Evolutionary conservation across 2,113 vertebrate genomes (phyloP).

Genomic region (Peromyscus maniculatus): DNA sequence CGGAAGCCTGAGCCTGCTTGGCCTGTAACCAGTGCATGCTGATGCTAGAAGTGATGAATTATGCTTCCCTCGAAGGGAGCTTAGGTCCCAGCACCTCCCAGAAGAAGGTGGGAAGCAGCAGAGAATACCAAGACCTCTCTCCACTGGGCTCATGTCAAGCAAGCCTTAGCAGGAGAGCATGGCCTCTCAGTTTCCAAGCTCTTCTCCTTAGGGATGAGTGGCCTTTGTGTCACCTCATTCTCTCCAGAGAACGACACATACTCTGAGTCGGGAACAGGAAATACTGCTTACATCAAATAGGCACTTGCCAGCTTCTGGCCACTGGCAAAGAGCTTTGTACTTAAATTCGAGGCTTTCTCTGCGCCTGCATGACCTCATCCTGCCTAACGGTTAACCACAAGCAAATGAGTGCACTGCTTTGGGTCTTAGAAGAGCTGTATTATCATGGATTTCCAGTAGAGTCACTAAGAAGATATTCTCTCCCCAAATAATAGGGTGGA

Average conservation of each 20-base stretch:
- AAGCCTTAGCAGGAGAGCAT: neutral
- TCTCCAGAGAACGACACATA: neutral
- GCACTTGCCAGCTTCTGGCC: neutral
- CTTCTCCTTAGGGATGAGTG: neutral
- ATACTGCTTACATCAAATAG: neutral
- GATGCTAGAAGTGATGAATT: neutral
- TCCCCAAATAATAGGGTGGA: constrained; percentile 65
- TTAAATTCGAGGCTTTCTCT: constrained; percentile 57
- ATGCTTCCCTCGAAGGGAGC: neutral
- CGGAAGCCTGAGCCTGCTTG: neutral
- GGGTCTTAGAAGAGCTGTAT: constrained; percentile 53
- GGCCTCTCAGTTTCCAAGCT: neutral
- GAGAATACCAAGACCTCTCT: neutral
- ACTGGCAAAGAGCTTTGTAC: neutral
- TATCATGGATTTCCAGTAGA: constrained; percentile 61
- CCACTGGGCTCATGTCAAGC: neutral
- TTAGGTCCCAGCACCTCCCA: neutral
- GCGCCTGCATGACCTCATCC: constrained; percentile 65
- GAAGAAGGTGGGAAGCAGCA: neutral
- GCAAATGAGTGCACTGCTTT: constrained; percentile 40
- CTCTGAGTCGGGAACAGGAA: neutral
- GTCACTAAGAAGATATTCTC: constrained; percentile 58
- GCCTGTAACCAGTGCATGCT: neutral
- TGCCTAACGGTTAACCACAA: constrained; percentile 71
- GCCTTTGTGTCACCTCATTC: neutral